Evolutionary conservation across 1,140 invertebrate species (phyloP), one percentile per base, ranked within the genome.

Genomic region (Leucophenga varia): DNA sequence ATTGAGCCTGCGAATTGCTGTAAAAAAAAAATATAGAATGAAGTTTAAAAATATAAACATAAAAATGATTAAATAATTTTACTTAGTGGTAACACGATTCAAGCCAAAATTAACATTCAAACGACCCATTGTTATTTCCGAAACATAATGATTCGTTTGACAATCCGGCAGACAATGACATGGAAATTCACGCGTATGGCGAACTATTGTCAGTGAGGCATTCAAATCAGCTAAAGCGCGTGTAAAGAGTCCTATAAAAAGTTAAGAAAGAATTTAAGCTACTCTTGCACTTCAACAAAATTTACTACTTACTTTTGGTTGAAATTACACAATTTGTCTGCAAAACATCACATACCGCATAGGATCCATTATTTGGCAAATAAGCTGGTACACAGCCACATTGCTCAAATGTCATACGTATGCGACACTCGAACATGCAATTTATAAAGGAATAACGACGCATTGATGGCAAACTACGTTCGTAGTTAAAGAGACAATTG

Each of bases 331-430:
- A 75, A 21, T 57, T 51, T 2, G 60, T 39, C 0, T 72, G 17
- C 3, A 55, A 12, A 1, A 72, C 39, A 0, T 50, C 56, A 28
- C 73, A 75, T 2, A 54, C 22, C 13, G 37, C 44, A 2, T 13
- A 43, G 19, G 18, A 59, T 12, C 81, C 78, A 64, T 79, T 79
- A 39, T 76, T 74, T 0, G 76, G 77, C 14, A 79, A 79, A 55
- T 77, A 82, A 50, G 79, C 78, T 0, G 84, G 85, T 1, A 83
- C 58, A 57, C 85, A 87, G 12, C 79, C 76, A 52, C 85, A 87
- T 2, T 57, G 55, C 2, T 63, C 45, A 2, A 71, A 59, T 1
- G 79, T 74, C 12, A 79, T 65, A 6, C 64, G 57, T 10, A 79
- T 67, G 14, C 81, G 76, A 53, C 82, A 82, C 42, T 81, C 78